Evolutionary conservation across 2,113 vertebrate species (phyloP).

Genomic region (Cromileptes altivelis): DNA sequence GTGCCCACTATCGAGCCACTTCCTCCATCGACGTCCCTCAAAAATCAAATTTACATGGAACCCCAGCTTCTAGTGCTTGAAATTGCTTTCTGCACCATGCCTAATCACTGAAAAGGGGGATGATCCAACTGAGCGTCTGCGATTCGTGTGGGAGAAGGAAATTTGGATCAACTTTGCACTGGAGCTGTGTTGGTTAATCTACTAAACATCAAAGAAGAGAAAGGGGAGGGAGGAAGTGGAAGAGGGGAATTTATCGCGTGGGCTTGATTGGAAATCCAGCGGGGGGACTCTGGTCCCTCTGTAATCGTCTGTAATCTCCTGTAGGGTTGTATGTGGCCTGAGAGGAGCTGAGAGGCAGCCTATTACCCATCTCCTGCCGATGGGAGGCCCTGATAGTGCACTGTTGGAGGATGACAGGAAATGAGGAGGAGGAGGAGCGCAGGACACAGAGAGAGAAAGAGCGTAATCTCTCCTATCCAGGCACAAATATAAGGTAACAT

Average conservation of each 20-base stretch:
- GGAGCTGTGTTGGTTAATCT: constrained; percentile 73
- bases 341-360: constrained; percentile 58
- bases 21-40: constrained; percentile 35
- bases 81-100: constrained; percentile 68
- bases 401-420: constrained; percentile 60
- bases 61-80: constrained; percentile 50
- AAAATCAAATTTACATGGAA: constrained; percentile 62
- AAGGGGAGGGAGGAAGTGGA: constrained; percentile 37
- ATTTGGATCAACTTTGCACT: constrained; percentile 71
- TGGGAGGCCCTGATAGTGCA: constrained; percentile 62
- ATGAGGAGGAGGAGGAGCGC: constrained; percentile 55
- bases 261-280: constrained; percentile 73
- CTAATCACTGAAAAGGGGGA: constrained; percentile 75
- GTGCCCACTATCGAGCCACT: constrained; percentile 40
- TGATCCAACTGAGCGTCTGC: constrained; percentile 63
- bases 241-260: constrained; percentile 61
- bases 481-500: constrained; percentile 43
- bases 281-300: constrained; percentile 56
- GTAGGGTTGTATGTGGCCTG: constrained; percentile 64
- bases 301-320: constrained; percentile 75
- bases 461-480: constrained; percentile 30
- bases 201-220: constrained; percentile 72
- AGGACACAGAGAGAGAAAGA: background rate
- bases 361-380: constrained; percentile 64
- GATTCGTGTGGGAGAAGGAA: constrained; percentile 68